Percentiles rank a stretch among this genome's conserved stretches.
Evolutionary conservation across 2,888 invertebrate species (phyloP).

Genomic region (Drosophila pseudotalamancana): DNA sequence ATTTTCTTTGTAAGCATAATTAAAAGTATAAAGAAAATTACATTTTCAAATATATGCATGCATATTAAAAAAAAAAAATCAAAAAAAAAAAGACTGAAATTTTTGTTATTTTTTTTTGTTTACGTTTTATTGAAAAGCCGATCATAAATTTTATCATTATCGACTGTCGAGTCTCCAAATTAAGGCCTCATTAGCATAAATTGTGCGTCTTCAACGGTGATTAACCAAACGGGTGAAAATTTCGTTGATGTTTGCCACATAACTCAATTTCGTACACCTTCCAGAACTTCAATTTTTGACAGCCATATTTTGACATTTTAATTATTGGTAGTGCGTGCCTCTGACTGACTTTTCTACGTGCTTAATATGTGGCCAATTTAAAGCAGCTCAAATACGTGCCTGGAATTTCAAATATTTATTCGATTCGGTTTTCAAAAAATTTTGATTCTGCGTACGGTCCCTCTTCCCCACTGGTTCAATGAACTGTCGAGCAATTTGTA

Average conservation of each 20-base stretch:
- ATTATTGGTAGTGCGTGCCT: slow-evolving; percentile 73
- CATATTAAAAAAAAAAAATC: slow-evolving; percentile 28
- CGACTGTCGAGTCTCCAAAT: slow-evolving; percentile 53
- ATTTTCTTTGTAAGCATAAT: slow-evolving; percentile 52
- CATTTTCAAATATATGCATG: slow-evolving; percentile 24
- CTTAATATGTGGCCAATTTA: slow-evolving; percentile 73
- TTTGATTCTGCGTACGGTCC: slow-evolving; percentile 35
- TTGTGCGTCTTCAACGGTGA: slow-evolving; percentile 35
- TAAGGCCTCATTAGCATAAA: slow-evolving; percentile 71
- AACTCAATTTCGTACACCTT: slow-evolving; percentile 68
- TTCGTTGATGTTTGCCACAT: slow-evolving; percentile 39
- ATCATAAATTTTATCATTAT: slow-evolving; percentile 66
- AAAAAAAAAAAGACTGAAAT: slow-evolving; percentile 15
- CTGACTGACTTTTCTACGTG: slow-evolving; percentile 52
- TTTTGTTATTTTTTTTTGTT: slow-evolving; percentile 25
- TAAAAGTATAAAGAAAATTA: slow-evolving; percentile 58
- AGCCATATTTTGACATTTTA: slow-evolving; percentile 74
- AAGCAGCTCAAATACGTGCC: slow-evolving; percentile 75
- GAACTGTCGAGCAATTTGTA: slow-evolving; percentile 59
- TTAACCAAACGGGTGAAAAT: slow-evolving; percentile 28
- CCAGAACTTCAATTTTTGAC: slow-evolving; percentile 56
- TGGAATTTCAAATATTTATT: slow-evolving; percentile 40
- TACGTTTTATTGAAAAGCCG: slow-evolving; percentile 37
- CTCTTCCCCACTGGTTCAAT: slow-evolving; percentile 55
- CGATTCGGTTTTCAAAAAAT: slow-evolving; percentile 22